These are phyloP conservation scores for Sciurus niger DNA, from an alignment of 2,113 vertebrate species.

Conservation along the genomic window DNA sequence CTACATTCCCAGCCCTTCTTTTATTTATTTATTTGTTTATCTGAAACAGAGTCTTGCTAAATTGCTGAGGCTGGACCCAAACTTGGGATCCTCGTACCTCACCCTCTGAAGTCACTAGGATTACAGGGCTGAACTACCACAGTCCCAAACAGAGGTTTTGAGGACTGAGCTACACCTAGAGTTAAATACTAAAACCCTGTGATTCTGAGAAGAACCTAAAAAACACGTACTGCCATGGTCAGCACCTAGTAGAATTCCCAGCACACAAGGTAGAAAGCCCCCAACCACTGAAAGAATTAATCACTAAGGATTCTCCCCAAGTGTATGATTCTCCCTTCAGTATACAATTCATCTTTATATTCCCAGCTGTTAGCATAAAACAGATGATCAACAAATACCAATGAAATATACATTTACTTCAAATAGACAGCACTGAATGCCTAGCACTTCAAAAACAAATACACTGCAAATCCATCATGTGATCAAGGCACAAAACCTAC, in stretches of 20 bases:
- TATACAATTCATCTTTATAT: not conserved
- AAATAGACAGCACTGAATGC: not conserved
- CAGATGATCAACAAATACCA: not conserved
- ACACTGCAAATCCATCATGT: not conserved
- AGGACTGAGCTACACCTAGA: not conserved
- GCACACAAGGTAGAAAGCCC: not conserved
- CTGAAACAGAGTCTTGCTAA: not conserved
- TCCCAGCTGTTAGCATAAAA: not conserved
- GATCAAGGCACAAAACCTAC: not conserved
- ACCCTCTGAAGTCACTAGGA: not conserved
- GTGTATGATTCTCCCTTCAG: not conserved
- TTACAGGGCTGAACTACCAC: not conserved
- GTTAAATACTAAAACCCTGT: not conserved
- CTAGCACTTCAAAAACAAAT: not conserved
- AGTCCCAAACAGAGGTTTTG: too few species aligned
- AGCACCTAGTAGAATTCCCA: not conserved
- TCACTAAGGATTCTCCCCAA: not conserved
- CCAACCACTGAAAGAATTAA: not conserved
- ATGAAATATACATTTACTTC: not conserved
- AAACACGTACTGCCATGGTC: not conserved
- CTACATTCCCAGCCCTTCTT: not conserved
- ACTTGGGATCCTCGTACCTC: not conserved
- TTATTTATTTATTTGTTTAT: not conserved
- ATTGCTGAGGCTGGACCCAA: not conserved
- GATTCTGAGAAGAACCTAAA: not conserved